Evolutionary conservation across 2,797 vertebrate genomes (phyloP), one percentile per base, ranked within the genome.

Genomic region (Fringilla coelebs): DNA sequence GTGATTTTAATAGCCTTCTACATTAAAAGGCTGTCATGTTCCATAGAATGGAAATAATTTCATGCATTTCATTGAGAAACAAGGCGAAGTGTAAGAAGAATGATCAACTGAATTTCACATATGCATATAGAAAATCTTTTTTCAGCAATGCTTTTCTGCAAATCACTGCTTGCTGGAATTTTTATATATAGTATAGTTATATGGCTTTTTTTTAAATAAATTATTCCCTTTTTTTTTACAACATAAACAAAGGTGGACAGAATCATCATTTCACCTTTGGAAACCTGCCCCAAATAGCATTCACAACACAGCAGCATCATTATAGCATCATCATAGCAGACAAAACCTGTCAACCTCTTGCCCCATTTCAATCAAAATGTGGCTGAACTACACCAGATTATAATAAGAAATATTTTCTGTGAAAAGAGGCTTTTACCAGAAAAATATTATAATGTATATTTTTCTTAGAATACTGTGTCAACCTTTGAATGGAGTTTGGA

Each of bases 261-360:
- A 96, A 92, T 91, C 86, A 91, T 77, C 36, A 91, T 83, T 92
- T 85, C 74, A 85, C 8, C 21, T 51, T 58, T 97, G 95, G 95
- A 95, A 96, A 92, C 38, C 10, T 79, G 80, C 90, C 85, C 21
- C 17, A 95, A 96, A 96, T 28, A 88, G 11, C 71, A 91, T 94
- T 95, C 73, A 80, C 58, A 87, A 81, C 29, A 94, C 51, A 94
- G 45, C 58, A 89, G 12, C 81, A 31, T 89, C 72, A 87, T 93
- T 91, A 94, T 32, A 95, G 41, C 41, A 43, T 43, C 41, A 93
- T 26, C 48, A 70, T 13, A 95, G 58, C 32, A 87, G 72, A 90
- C 46, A 84, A 93, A 81, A 83, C 75, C 19, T 5, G 21, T 91
- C 80, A 75, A 74, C 43, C 20, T 74, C 89, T 82, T 81, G 63